Conservation (phyloP, 2,113 vertebrate species). For the Sander vitreus region DNA sequence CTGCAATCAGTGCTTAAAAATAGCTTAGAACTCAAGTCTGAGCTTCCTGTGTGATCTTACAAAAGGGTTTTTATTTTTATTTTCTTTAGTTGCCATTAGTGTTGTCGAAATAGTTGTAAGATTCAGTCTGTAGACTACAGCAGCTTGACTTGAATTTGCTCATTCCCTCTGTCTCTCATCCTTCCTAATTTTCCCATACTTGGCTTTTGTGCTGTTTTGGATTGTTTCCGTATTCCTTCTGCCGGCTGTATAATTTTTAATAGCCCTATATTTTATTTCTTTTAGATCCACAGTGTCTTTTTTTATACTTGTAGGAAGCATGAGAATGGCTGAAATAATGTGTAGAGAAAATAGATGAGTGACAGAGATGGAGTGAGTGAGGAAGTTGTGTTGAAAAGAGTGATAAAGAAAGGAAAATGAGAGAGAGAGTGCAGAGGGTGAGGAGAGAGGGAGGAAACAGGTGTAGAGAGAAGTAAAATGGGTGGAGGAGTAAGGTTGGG, state of each 20-base stretch:
- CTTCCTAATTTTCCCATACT: neutral
- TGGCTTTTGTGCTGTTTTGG: neutral
- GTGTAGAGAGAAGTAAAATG: slow-evolving; percentile 51
- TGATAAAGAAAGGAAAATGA: slow-evolving; percentile 52
- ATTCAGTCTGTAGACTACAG: neutral
- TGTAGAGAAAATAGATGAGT: slow-evolving; percentile 17
- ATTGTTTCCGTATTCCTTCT: slow-evolving; percentile 8
- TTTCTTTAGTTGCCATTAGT: neutral
- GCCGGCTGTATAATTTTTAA: slow-evolving; percentile 3
- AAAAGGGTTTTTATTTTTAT: neutral
- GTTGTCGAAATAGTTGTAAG: neutral
- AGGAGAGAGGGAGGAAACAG: slow-evolving; percentile 43
- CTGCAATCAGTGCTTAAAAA: neutral
- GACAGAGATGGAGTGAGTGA: slow-evolving; percentile 27
- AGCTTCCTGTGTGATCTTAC: neutral
- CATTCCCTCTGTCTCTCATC: neutral
- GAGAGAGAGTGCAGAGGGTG: slow-evolving; percentile 44
- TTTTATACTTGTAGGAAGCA: neutral
- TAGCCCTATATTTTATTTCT: neutral
- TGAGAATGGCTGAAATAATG: neutral
- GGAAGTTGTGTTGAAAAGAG: slow-evolving; percentile 33
- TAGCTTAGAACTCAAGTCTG: neutral
- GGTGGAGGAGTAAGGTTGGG: slow-evolving; percentile 41
- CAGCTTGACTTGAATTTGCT: neutral
- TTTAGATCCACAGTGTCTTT: neutral